Conservation (phyloP, 2,888 invertebrate genomes). For the Cacoxenus indagator region DNA sequence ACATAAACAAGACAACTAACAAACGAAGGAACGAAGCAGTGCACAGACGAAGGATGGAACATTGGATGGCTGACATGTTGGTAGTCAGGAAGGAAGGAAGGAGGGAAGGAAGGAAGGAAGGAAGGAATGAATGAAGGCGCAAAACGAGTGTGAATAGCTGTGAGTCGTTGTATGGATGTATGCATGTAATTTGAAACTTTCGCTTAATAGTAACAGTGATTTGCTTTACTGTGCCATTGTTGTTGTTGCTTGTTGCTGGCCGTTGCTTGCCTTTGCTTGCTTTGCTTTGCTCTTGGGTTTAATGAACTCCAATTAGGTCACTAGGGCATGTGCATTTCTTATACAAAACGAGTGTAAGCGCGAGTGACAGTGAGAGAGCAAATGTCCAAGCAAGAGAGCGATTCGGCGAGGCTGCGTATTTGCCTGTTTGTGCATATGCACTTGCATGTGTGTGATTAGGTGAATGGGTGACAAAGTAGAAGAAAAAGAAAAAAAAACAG, state of each 20-base stretch:
- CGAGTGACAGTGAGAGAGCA: slow-evolving; percentile 14
- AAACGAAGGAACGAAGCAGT: not conserved
- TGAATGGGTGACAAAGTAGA: not conserved
- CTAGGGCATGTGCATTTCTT: slow-evolving; percentile 65
- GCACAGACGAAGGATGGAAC: too few relatives aligned
- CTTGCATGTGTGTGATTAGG: not conserved
- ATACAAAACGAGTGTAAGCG: slow-evolving; percentile 16
- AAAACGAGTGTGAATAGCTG: not conserved
- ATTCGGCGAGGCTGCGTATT: too few relatives aligned
- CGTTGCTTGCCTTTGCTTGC: slow-evolving; percentile 28
- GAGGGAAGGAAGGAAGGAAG: not conserved
- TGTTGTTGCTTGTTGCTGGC: slow-evolving; percentile 9
- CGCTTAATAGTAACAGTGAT: not conserved
- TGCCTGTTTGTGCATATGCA: slow-evolving; percentile 18
- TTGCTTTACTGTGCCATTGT: slow-evolving; percentile 7
- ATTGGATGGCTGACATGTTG: too few relatives aligned
- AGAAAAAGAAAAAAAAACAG: not conserved
- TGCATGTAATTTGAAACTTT: not conserved
- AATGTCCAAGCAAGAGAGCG: slow-evolving; percentile 23
- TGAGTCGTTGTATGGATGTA: not conserved
- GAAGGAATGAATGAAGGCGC: not conserved
- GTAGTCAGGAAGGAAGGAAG: not conserved
- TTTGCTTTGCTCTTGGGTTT: slow-evolving; percentile 57
- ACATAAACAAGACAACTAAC: not conserved
- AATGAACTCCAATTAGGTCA: slow-evolving; percentile 70